Evolutionary conservation across 2,888 invertebrate species (phyloP).

Genomic region (Cheilosia vernalis): DNA sequence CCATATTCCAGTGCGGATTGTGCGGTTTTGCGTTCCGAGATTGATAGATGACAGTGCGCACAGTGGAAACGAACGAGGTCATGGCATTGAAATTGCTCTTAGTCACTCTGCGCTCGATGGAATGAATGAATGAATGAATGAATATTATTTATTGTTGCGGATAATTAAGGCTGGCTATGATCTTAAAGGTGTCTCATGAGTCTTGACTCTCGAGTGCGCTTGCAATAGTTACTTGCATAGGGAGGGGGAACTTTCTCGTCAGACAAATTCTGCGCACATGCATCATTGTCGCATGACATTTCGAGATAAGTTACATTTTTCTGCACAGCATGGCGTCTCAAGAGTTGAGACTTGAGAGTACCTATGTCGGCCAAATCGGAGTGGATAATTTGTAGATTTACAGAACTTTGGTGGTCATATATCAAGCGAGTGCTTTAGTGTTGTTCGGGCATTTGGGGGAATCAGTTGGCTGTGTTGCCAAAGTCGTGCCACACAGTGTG

Average conservation of each 20-base stretch:
- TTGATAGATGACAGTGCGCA: constrained; percentile 69
- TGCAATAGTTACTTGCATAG: constrained; percentile 13
- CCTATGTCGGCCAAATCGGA: constrained; percentile 27
- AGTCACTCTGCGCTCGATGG: constrained; percentile 43
- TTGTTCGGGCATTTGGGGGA: constrained; percentile 21
- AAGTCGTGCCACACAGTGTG: constrained; percentile 71
- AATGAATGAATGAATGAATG: constrained; percentile 48
- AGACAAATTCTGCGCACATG: constrained; percentile 65
- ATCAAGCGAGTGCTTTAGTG: constrained; percentile 45
- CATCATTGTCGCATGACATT: constrained; percentile 70
- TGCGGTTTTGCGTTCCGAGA: constrained; percentile 61
- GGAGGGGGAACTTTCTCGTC: constrained; percentile 51
- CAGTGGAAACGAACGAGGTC: constrained; percentile 70
- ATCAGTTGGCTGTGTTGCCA: constrained; percentile 9
- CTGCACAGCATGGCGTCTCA: constrained; percentile 48
- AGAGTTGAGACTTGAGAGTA: background rate
- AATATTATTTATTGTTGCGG: constrained; percentile 73
- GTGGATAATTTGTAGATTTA: constrained; percentile 30
- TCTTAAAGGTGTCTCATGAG: constrained; percentile 40
- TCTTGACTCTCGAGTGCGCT: too few relatives aligned
- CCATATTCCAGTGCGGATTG: constrained; percentile 65
- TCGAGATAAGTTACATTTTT: constrained; percentile 54
- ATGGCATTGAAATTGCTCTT: constrained; percentile 69
- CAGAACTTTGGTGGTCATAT: constrained; percentile 44
- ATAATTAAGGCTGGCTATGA: constrained; percentile 62